Evolutionary conservation across 2,113 vertebrate species (phyloP), one percentile per base, ranked within the genome.

Genomic region (Perca flavescens): DNA sequence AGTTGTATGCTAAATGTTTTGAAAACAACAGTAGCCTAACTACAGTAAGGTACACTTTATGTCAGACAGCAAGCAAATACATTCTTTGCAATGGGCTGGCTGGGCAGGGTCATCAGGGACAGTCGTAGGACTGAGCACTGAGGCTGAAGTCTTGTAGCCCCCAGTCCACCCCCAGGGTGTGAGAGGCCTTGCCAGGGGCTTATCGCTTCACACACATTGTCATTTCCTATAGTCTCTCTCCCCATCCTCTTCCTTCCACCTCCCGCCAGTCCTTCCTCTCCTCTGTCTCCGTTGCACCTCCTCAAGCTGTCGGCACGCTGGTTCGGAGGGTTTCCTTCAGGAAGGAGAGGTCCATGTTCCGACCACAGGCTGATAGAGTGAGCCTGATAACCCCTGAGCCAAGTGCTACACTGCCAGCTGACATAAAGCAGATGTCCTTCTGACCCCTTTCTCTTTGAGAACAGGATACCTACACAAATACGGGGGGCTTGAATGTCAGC

Each of bases 361-460:
- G 84, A 86, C 91, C 82, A 85, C 76, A 83, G 78, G 80, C 91
- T 92, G 90, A 93, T 93, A 93, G 83, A 86, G 49, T 77, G 25
- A 78, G 74, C 75, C 65, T 49, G 95, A 96, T 95, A 95, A 95
- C 93, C 93, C 70, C 75, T 36, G 58, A 84, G 84, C 77, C 53
- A 91, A 92, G 91, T 90, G 86, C 72, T 89, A 83, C 84, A 67
- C 86, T 81, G 83, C 73, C 78, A 80, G 86, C 60, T 95, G 93
- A 95, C 94, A 95, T 76, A 82, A 94, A 93, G 84, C 95, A 95
- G 94, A 93, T 91, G 87, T 91, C 90, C 82, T 86, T 56, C 75
- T 92, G 87, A 91, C 84, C 86, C 31, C 43, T 65, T 83, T 91
- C 79, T 94, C 90, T 89, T 91, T 90, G 83, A 89, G 83, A 93